Base-by-base conservation (phyloP, 2,888 invertebrate species). In the Endomychus coccineus region DNA sequence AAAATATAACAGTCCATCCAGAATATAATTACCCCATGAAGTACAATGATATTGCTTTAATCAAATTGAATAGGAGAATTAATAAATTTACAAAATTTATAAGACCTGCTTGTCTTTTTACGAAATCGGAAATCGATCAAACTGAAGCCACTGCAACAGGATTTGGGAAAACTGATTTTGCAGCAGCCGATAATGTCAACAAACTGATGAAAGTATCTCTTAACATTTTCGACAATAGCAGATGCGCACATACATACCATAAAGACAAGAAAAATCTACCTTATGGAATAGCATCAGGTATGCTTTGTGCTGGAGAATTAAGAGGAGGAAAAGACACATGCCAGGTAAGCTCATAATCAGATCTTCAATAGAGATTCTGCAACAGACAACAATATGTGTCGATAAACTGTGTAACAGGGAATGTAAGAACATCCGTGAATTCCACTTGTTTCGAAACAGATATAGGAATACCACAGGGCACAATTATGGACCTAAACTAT, bases 11-110 rank as follows among this genome's bases (percentile, higher is more conserved):
- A 38, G 56, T 61, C 2, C 77, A 81, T 50, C 78, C 78, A 0
- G 53, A 67, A 0, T 80, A 79, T 60, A 58, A 55, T 1, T 66
- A 71, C 0, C 71, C 73, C 0, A 47, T 53, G 0, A 68, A 70
- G 11, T 81, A 83, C 61, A 66, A 80, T 46, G 83, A 83, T 49
- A 78, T 83, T 32, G 80, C 80, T 0, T 59, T 83, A 0, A 38
- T 83, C 1, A 69, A 74, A 49, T 56, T 82, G 21, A 58, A 56
- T 0, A 51, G 58, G 0, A 36, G 34, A 24, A 60, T 72, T 1
- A n/a, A n/a, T n/a, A 45, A 49, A 14, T 74, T 80, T 46, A 69
- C 64, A 4, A 56, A 66, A 1, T 68, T 62, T 34, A 67, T 81
- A 1, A 57, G 78, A 3, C 81, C 82, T 0, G 77, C 80, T 0